Base-by-base conservation (phyloP, 2,888 invertebrate species). In the Drosophila rellima region DNA sequence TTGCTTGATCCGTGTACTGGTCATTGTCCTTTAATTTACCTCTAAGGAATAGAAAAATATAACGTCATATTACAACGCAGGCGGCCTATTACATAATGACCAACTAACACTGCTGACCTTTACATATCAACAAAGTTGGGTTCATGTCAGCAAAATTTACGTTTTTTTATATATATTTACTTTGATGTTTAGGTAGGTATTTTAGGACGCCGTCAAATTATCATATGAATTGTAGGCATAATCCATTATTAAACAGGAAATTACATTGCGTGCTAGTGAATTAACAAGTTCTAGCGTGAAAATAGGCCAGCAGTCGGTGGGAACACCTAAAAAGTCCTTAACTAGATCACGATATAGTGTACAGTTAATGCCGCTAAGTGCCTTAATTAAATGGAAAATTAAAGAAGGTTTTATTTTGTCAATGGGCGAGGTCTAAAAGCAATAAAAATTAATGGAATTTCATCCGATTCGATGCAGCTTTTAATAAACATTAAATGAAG, bases 231-330 rank as follows among this genome's bases (percentile, higher is more conserved):
- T 68, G 82, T 76, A 59, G 62, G 47, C 70, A 66, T 70, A 63
- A 62, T 56, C 54, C 63, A 74, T 64, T 70, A 80, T 68, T 69
- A 64, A 77, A 69, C 45, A 62, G 80, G 70, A 82, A 82, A 74
- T 86, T 77, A 77, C 87, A 55, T 86, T 86, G 82, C 88, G 82
- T 82, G 82, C 70, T 65, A 13, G 48, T 64, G 57, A 74, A 74
- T 80, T 88, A 77, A 71, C 80, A 80, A 63, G 44, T 68, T 80
- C 45, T 33, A 29, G 26, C 10, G 45, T 5, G 33, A 15, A 60
- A 51, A 65, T 57, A 15, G 48, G n/a, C 20, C 48, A 48, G 37
- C 48, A 35, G 51, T 39, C 29, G 15, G 26, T 20, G 35, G 20
- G 13, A 29, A 2, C 47, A 48, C 31, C 18, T 18, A 8, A 48